Base-by-base conservation (phyloP, 2,113 vertebrate genomes). In the Octodon degus region DNA sequence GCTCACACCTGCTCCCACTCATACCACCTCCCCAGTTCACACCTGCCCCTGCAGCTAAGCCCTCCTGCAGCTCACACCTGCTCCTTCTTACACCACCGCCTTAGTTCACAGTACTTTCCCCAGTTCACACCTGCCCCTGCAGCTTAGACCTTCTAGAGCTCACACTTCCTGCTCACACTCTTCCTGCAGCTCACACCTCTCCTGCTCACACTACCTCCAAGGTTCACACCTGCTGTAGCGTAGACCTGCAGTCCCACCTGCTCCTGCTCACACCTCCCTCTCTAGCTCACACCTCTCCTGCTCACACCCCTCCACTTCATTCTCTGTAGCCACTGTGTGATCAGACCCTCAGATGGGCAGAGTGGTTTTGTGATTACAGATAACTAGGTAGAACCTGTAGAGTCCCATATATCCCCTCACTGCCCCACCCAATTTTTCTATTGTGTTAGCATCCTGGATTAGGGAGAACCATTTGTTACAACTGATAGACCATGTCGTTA, bases 331-430 rank as follows among this genome's bases (percentile, higher is more conserved):
- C 37, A 19, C 58, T 62, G 24, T 50, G 84, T 77, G 74, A 77
- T 16, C 40, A 77, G 25, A 47, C 11, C 74, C 74, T 77, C 74
- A 47, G 74, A 43, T 27, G 37, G 72, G 24, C 40, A 93, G 68
- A 55, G 67, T 9, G 53, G 32, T 79, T 95, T 83, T 85, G 55
- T 58, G n/a, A 68, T 58, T 91, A 72, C 32, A 84, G 83, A 86
- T 81, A 81, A 47, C 1, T 63, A 32, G 10, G 16, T 12, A 37
- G 12, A 55, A 83, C 55, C n/a, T 47, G 13, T 22, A 50, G 83
- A 62, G 67, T 80, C 27, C 25, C 37, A 5, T 74, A 13, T 34
- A 22, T 6, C 53, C 55, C 27, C 53, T 53, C 25, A 5, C 40
- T 34, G 30, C n/a, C 60, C 7, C 10, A 14, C 24, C 9, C 53